Percentiles rank a stretch among this genome's conserved stretches.
Evolutionary conservation across 2,888 invertebrate species (phyloP).

Genomic region (Ectemnius lituratus): DNA sequence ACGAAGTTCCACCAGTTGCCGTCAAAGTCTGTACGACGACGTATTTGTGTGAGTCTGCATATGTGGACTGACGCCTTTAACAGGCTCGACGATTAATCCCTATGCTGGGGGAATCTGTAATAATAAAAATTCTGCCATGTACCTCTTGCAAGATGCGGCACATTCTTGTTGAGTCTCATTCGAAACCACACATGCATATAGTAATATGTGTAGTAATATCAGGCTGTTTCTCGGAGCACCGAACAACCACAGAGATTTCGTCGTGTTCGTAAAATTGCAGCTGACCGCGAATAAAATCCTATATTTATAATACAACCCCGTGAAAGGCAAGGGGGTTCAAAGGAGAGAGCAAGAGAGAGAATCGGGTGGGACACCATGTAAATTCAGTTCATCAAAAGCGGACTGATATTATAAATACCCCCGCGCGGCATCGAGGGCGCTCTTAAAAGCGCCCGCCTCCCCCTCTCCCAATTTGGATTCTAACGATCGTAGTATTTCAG

Average conservation of each 20-base stretch:
- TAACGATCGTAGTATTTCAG: conserved; percentile 75
- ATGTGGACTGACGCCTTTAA: conserved; percentile 12
- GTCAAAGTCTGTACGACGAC: neutral
- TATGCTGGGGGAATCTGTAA: neutral
- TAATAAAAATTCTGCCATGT: conserved; percentile 9
- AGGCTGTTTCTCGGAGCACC: too few relatives aligned
- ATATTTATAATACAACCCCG: conserved; percentile 47
- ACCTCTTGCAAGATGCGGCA: conserved; percentile 3
- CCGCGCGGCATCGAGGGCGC: conserved; percentile 50
- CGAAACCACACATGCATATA: neutral
- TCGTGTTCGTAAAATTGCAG: conserved; percentile 37
- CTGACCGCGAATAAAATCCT: conserved; percentile 46
- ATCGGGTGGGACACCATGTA: conserved; percentile 56
- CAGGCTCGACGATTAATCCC: conserved; percentile 16
- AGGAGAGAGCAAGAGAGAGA: too few relatives aligned
- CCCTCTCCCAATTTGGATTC: conserved; percentile 72
- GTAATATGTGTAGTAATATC: too few relatives aligned
- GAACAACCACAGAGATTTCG: conserved; percentile 10
- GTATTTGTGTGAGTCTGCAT: neutral
- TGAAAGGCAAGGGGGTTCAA: neutral
- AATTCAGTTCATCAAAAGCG: conserved; percentile 65
- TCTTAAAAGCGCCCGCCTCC: conserved; percentile 50
- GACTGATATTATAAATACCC: conserved; percentile 69
- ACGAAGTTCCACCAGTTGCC: neutral
- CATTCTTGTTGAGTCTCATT: conserved; percentile 47